Percentiles rank a stretch among this genome's conserved stretches.
Evolutionary conservation across 2,113 vertebrate genomes (phyloP).

Genomic region (Dicentrarchus labrax): DNA sequence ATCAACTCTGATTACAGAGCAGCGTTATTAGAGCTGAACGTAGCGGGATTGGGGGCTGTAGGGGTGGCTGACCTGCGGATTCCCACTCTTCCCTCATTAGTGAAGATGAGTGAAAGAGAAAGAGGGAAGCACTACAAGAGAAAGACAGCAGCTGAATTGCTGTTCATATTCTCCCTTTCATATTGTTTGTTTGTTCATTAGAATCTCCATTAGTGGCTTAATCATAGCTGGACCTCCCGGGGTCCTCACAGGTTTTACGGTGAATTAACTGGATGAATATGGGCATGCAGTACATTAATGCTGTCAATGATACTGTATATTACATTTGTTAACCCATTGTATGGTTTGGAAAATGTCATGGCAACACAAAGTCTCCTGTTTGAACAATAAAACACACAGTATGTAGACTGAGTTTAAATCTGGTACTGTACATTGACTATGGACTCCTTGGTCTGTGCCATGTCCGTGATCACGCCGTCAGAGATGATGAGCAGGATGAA

Average conservation of each 20-base stretch:
- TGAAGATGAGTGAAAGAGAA: slow-evolving; percentile 16
- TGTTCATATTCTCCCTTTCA: slow-evolving; percentile 27
- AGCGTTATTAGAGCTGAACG: slow-evolving; percentile 49
- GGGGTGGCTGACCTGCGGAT: neutral
- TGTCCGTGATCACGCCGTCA: slow-evolving; percentile 98
- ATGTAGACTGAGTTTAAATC: neutral
- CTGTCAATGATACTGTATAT: neutral
- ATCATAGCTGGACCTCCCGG: slow-evolving; percentile 10
- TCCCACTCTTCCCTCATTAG: slow-evolving; percentile 41
- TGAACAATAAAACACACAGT: neutral
- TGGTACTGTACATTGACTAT: slow-evolving; percentile 91
- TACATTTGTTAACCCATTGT: neutral
- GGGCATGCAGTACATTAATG: neutral
- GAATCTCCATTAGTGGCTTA: slow-evolving; percentile 22
- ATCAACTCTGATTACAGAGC: slow-evolving; percentile 54
- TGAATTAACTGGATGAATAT: slow-evolving; percentile 19
- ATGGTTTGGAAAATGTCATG: neutral
- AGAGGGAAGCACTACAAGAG: slow-evolving; percentile 2
- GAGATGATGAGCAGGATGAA: slow-evolving; percentile 98
- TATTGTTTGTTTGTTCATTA: slow-evolving; percentile 30
- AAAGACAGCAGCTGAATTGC: slow-evolving; percentile 8
- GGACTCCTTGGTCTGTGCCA: slow-evolving; percentile 98
- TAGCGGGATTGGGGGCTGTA: neutral
- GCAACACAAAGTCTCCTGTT: neutral
- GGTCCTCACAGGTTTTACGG: slow-evolving; percentile 7